Evolutionary conservation across 2,888 invertebrate species (phyloP).

Genomic region (Serripes groenlandicus): DNA sequence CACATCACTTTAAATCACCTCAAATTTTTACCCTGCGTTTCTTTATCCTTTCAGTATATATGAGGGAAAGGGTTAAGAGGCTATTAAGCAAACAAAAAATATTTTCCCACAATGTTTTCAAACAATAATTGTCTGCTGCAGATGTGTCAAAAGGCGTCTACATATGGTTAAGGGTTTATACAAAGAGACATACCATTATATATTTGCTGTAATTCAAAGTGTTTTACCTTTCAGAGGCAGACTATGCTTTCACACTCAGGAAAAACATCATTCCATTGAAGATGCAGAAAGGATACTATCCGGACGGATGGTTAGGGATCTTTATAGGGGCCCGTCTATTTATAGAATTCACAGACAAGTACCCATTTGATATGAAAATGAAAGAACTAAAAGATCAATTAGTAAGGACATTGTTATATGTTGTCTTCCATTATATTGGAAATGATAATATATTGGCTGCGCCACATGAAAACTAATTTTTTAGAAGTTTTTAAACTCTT

Average conservation of each 20-base stretch:
- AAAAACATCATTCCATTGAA: constrained; percentile 77
- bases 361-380: constrained; percentile 64
- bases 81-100: no score
- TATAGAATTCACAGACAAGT: constrained; percentile 73
- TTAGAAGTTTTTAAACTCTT: no score
- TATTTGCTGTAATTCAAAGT: no score
- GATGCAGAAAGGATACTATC: constrained; percentile 76
- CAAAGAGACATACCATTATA: no score
- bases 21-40: no score
- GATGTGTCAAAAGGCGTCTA: no score
- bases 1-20: no score
- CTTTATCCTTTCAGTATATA: no score
- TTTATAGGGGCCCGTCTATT: constrained; percentile 74
- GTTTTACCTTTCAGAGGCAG: constrained; percentile 73
- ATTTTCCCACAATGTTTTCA: background rate
- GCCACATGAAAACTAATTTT: background rate
- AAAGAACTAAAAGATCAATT: constrained; percentile 45
- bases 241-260: constrained; percentile 74
- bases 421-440: no score
- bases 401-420: background rate
- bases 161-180: no score
- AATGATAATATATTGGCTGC: background rate
- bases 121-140: background rate
- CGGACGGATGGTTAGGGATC: constrained; percentile 80
- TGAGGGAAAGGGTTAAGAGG: no score